Evolutionary conservation across 2,888 invertebrate species (phyloP).

Genomic region (Aleiodes testaceus): DNA sequence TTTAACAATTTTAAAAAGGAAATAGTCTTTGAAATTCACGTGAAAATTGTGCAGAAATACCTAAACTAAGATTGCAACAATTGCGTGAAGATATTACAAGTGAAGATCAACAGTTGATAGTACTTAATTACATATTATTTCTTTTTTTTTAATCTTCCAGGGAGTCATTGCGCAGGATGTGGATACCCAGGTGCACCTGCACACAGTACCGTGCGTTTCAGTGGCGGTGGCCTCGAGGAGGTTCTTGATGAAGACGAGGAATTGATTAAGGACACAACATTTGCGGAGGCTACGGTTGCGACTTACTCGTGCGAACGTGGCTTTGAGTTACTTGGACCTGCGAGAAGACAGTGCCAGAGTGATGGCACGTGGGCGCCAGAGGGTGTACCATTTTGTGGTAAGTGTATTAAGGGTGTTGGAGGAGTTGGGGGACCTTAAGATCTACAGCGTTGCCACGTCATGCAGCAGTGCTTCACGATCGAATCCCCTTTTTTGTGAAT

Average conservation of each 20-base stretch:
- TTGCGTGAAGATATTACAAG: constrained; percentile 25
- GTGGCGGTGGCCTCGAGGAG: constrained; percentile 69
- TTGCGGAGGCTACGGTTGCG: constrained; percentile 80
- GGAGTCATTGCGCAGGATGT: constrained; percentile 74
- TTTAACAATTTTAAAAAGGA: too few relatives aligned
- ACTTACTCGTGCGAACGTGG: constrained; percentile 91
- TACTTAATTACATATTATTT: constrained; percentile 31
- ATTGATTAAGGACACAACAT: constrained; percentile 75
- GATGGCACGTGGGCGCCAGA: constrained; percentile 89
- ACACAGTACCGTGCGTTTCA: constrained; percentile 87
- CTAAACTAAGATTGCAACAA: constrained; percentile 12
- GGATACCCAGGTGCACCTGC: constrained; percentile 94
- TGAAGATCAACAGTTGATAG: constrained; percentile 1
- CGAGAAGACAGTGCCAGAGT: constrained; percentile 82
- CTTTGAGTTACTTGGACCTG: constrained; percentile 92
- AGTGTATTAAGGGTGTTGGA: constrained; percentile 71
- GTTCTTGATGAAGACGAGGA: constrained; percentile 70
- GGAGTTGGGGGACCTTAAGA: too few relatives aligned
- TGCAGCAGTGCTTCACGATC: too few relatives aligned
- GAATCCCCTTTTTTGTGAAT: too few relatives aligned
- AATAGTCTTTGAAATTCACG: not conserved
- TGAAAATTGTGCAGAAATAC: not conserved
- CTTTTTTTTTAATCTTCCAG: constrained; percentile 44
- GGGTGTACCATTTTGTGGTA: constrained; percentile 95
- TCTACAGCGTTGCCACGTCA: too few relatives aligned